Conservation (phyloP, 2,113 vertebrate species). For the Spea bombifrons region DNA sequence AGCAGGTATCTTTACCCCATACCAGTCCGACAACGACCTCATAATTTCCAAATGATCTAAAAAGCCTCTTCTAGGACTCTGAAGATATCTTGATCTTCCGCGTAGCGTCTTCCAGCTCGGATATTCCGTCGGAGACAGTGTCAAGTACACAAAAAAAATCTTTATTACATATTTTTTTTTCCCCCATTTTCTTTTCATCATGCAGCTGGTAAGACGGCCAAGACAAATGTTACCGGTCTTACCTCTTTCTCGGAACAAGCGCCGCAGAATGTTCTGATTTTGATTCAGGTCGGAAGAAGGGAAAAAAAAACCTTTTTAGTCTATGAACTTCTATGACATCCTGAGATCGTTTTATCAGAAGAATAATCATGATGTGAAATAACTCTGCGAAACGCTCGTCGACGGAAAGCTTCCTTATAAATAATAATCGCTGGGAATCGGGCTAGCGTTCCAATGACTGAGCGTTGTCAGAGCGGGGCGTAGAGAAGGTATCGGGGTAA, state of each 20-base stretch:
- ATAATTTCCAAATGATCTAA: no score
- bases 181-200: background rate
- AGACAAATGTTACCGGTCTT: slow-evolving; percentile 4
- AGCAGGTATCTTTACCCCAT: no score
- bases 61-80: no score
- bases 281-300: background rate
- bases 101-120: no score
- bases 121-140: background rate
- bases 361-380: slow-evolving; percentile 36
- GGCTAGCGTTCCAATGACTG: background rate
- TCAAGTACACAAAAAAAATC: background rate
- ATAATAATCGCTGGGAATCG: background rate
- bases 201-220: slow-evolving; percentile 12
- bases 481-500: background rate
- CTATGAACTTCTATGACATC: slow-evolving; percentile 34
- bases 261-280: slow-evolving; percentile 16
- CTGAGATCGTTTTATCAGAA: slow-evolving; percentile 4
- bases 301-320: slow-evolving; percentile 8
- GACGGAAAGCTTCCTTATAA: slow-evolving; percentile 8
- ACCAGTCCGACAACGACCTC: no score
- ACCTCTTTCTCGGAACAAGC: slow-evolving; percentile 1
- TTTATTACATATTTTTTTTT: background rate
- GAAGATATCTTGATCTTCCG: no score
- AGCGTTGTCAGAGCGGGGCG: background rate
- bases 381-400: background rate